Percentiles rank a stretch among this genome's conserved stretches.
phyloP scores from a whole-genome alignment of 37 sponge, comb jelly and placozoan species.

The Beroe ovata region DNA sequence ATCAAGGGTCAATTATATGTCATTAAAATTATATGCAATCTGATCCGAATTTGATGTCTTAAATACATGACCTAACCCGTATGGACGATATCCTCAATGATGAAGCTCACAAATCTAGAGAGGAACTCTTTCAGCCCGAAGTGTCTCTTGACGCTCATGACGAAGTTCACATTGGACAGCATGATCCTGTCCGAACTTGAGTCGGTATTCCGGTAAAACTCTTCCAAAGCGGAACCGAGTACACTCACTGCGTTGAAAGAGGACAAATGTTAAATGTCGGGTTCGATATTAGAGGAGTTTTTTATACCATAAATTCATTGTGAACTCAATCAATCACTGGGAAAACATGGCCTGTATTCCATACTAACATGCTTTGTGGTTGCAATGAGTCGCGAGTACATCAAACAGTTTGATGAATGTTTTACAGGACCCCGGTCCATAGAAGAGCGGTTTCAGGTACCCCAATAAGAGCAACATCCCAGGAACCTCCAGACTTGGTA shows the following conservation, averaged over 20 bases:
- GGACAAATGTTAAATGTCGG: no score
- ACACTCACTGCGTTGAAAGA: slow-evolving; percentile 38
- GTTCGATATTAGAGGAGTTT: no score
- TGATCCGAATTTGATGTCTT: neutral
- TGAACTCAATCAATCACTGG: no score
- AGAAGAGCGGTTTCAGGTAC: slow-evolving; percentile 22
- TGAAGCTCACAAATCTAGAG: neutral
- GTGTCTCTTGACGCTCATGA: slow-evolving; percentile 54
- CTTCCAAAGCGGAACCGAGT: neutral
- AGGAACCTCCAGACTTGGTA: neutral
- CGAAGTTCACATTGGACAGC: slow-evolving; percentile 47
- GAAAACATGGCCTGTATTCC: neutral
- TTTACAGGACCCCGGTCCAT: slow-evolving; percentile 29
- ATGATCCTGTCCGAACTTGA: slow-evolving; percentile 42
- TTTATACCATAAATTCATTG: no score
- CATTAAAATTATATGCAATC: no score
- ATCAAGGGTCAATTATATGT: no score
- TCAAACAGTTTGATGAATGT: slow-evolving; percentile 51
- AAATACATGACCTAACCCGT: no score
- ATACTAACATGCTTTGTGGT: slow-evolving; percentile 39
- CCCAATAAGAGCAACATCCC: slow-evolving; percentile 48
- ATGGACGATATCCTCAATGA: slow-evolving; percentile 54
- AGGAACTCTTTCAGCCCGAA: slow-evolving; percentile 20
- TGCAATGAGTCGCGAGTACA: slow-evolving; percentile 4
- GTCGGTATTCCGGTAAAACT: neutral